Evolutionary conservation across 2,888 invertebrate species (phyloP).

Genomic region (Tachystola acroxantha): DNA sequence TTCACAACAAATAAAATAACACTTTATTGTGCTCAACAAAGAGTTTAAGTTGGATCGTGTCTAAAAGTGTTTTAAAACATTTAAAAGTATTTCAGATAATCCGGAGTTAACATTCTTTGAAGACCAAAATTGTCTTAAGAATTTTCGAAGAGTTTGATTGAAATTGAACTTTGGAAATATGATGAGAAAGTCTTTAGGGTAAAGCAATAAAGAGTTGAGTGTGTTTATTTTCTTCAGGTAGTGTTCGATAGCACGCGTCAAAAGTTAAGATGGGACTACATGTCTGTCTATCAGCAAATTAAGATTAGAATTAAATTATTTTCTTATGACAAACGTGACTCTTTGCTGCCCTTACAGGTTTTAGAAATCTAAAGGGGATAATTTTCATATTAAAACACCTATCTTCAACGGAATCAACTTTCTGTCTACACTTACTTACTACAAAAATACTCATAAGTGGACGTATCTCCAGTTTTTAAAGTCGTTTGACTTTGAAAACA

Average conservation of each 20-base stretch:
- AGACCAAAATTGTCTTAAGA: conserved; percentile 39
- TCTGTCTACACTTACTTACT: too few relatives aligned
- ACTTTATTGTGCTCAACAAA: conserved; percentile 10
- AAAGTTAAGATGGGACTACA: conserved; percentile 18
- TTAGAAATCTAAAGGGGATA: too few relatives aligned
- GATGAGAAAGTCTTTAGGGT: conserved; percentile 37
- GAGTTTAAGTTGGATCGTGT: conserved; percentile 8
- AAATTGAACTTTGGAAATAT: conserved; percentile 26
- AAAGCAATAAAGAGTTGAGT: conserved; percentile 40
- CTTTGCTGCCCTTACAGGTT: too few relatives aligned
- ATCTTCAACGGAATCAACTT: too few relatives aligned
- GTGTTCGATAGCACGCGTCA: conserved; percentile 49
- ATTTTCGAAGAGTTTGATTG: conserved; percentile 23
- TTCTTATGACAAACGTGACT: too few relatives aligned
- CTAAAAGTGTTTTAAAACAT: conserved; percentile 11
- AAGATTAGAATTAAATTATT: too few relatives aligned
- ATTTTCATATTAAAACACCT: too few relatives aligned
- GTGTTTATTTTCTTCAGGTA: conserved; percentile 26
- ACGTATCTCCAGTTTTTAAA: too few relatives aligned
- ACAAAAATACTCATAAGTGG: too few relatives aligned
- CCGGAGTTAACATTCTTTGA: conserved; percentile 29
- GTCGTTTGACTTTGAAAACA: too few relatives aligned
- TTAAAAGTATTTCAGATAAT: conserved; percentile 16
- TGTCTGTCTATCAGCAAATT: too few relatives aligned
- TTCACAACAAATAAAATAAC: conserved; percentile 9